These are phyloP conservation scores for Cepaea hortensis DNA, from an alignment of 2,888 invertebrate species.

Conservation along the genomic window DNA sequence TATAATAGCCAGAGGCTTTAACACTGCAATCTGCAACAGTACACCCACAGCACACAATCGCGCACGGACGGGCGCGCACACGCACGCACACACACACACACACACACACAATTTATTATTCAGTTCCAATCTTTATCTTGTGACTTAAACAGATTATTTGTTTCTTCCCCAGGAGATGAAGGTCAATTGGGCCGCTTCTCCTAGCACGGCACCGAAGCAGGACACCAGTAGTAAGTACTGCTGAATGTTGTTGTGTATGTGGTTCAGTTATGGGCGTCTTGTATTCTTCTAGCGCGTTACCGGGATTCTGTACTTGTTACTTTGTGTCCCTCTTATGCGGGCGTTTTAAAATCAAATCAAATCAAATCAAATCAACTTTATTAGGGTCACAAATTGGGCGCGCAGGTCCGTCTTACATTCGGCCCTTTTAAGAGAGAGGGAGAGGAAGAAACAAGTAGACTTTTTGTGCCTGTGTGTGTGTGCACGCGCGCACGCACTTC, in stretches of 20 bases:
- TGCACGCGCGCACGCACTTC: not conserved
- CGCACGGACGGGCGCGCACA: too few species aligned
- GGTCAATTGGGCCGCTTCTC: slow-evolving; percentile 99
- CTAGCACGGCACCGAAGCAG: slow-evolving; percentile 85
- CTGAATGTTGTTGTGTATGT: too few species aligned
- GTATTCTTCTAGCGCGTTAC: not conserved
- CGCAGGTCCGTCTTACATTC: too few species aligned
- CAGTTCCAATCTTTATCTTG: not conserved
- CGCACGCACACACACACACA: not conserved
- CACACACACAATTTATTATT: not conserved
- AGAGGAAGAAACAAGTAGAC: too few species aligned
- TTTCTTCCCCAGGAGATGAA: slow-evolving; percentile 88
- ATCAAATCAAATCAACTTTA: too few species aligned
- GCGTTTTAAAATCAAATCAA: not conserved
- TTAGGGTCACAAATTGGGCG: too few species aligned
- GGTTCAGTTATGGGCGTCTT: not conserved
- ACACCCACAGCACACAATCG: too few species aligned
- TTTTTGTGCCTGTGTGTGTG: not conserved
- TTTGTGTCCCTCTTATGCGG: not conserved
- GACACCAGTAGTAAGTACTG: slow-evolving; percentile 87
- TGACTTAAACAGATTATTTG: not conserved
- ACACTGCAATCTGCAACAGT: too few species aligned
- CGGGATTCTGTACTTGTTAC: not conserved
- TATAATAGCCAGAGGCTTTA: too few species aligned
- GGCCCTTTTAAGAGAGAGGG: too few species aligned